Evolutionary conservation across 2,888 invertebrate genomes (phyloP).

Genomic region (Hyposoter didymator): DNA sequence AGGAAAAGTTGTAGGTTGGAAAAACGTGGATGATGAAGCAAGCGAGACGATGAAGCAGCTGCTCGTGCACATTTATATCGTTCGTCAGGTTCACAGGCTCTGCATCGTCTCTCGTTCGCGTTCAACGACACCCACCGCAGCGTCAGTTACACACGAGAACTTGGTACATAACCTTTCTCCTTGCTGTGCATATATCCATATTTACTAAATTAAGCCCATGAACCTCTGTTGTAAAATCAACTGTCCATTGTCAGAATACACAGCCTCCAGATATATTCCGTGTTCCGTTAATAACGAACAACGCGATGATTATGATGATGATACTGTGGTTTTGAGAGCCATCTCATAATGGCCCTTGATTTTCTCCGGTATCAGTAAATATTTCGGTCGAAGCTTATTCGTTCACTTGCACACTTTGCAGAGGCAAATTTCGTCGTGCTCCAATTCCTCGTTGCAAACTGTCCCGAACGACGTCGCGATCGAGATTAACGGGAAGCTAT

Average conservation of each 20-base stretch:
- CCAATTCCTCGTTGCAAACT: neutral
- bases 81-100: constrained; percentile 28
- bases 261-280: neutral
- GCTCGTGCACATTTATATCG: constrained; percentile 25
- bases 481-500: neutral
- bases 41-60: constrained; percentile 20
- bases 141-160: constrained; percentile 39
- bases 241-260: constrained; percentile 17
- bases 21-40: neutral
- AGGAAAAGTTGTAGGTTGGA: constrained; percentile 48
- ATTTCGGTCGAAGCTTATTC: neutral
- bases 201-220: neutral
- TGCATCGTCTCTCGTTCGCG: constrained; percentile 13
- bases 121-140: constrained; percentile 40
- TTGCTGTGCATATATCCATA: neutral
- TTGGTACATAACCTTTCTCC: constrained; percentile 20
- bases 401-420: neutral
- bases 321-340: constrained; percentile 12
- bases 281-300: neutral
- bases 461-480: neutral
- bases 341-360: neutral
- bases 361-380: neutral
- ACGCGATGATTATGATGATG: neutral
- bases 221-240: neutral
- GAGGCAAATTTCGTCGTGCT: neutral